A percentile compares a stretch with the other conserved stretches of the same genome.
Conservation (phyloP, 2,797 vertebrate genomes). For the Acanthurus lineatus region DNA sequence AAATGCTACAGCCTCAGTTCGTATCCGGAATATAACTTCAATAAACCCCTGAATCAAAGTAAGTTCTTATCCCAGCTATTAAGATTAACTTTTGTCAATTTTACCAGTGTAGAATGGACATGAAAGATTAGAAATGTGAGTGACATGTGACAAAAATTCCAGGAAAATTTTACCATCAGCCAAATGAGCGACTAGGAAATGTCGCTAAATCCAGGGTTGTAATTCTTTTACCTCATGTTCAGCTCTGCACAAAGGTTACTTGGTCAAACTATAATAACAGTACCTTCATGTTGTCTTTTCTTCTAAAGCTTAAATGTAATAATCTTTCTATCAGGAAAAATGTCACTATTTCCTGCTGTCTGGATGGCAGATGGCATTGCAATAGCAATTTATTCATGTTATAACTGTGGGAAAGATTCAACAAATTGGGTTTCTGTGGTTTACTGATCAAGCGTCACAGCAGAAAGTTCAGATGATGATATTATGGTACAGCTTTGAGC, state of each 20-base stretch:
- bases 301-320: slow-evolving; percentile 36
- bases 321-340: slow-evolving; percentile 47
- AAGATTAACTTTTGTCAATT: slow-evolving; percentile 38
- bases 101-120: slow-evolving; percentile 5
- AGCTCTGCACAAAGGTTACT: slow-evolving; percentile 30
- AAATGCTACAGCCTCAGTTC: slow-evolving; percentile 40
- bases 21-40: slow-evolving; percentile 48
- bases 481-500: not conserved
- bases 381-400: slow-evolving; percentile 44
- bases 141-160: slow-evolving; percentile 13
- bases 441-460: slow-evolving; percentile 32
- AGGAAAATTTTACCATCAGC: not conserved
- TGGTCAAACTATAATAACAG: slow-evolving; percentile 37
- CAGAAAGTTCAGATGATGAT: slow-evolving; percentile 29
- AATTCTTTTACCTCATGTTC: slow-evolving; percentile 35
- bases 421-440: slow-evolving; percentile 34
- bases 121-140: slow-evolving; percentile 7
- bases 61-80: slow-evolving; percentile 44
- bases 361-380: slow-evolving; percentile 49
- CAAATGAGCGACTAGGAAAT: slow-evolving; percentile 16
- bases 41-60: slow-evolving; percentile 35
- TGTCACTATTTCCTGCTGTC: slow-evolving; percentile 18
- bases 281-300: slow-evolving; percentile 15
- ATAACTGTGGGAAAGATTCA: slow-evolving; percentile 25
- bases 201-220: slow-evolving; percentile 23